Evolutionary conservation across 2,797 vertebrate species (phyloP), one percentile per base, ranked within the genome.

Genomic region (Uromys caudimaculatus): DNA sequence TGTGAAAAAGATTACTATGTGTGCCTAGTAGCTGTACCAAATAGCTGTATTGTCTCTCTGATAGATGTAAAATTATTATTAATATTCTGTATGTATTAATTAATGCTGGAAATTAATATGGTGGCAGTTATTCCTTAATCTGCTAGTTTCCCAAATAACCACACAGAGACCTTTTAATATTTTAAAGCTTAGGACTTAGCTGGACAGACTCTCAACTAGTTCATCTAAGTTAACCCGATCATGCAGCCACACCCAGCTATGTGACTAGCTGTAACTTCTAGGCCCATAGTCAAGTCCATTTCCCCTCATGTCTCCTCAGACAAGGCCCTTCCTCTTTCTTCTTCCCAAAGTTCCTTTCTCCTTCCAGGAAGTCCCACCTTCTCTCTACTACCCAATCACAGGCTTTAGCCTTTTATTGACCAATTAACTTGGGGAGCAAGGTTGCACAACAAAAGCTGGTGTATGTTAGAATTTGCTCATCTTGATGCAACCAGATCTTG

Each of bases 21-120:
- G 12, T 69, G 17, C 73, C 27, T 62, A 41, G 29, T 60, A 24
- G 78, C 73, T 24, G 9, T 64, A 67, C 14, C 44, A 95, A 91
- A 95, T 64, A 24, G 84, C 16, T 69, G 62, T 56, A 44, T 54
- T 52, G 87, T 86, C 23, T 86, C 88, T 89, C 60, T 95, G 44
- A 52, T 58, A 71, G 69, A 19, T 69, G 67, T 17, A 71, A 71
- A 71, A 38, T 71, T 71, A 71, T 21, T 71, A 38, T 71, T 71
- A 38, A 71, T 71, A 71, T 71, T 38, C 17, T 21, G n/a, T 38
- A n/a, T 19, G 8, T n/a, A n/a, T 35, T n/a, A n/a, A 71, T 38
- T 71, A 38, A 71, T 71, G n/a, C 7, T 38, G 16, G n/a, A 71
- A 21, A 71, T 71, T 71, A 71, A 71, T 71, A 71, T 71, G 8